Evolutionary conservation across 1,140 invertebrate genomes (phyloP), one percentile per base, ranked within the genome.

Genomic region (Popillia japonica): DNA sequence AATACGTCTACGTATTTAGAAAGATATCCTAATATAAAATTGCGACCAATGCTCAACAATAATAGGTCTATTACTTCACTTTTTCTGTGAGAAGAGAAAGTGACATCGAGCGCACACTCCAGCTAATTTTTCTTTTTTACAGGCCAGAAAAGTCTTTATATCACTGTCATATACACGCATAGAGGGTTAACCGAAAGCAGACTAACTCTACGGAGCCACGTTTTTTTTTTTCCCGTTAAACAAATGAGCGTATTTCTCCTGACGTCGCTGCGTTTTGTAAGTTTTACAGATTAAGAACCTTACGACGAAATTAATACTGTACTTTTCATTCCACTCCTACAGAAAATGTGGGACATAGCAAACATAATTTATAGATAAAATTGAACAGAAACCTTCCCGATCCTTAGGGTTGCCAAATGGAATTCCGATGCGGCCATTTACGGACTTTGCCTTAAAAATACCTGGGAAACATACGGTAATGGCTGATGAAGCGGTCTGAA

Each of bases 131-230:
- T 75, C 74, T 75, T 48, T 42, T 27, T n/a, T 75, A 55, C 40
- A 48, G 11, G 8, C 42, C 22, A 75, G 74, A 55, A 40, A 75
- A 42, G 40, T 75, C 74, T 23, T 42, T n/a, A n/a, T 48, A 42
- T 75, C 74, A 75, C 74, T 75, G 74, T 75, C 74, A 75, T 75
- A 75, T 23, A 75, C 74, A 75, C 74, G 74, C 48, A 75, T 4
- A 20, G 72, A 34, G 20, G 20, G 23, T 34, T 10, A 17, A 75
- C 40, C 23, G 74, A 48, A 23, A 20, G 44, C 17, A 17, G 34
- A 48, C n/a, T 7, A 14, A 34, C 34, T 40, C 72, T n/a, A 42
- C 23, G n/a, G 72, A 73, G 20, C n/a, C n/a, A 20, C 72, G 40
- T 14, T 14, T 40, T 73, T 73, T 73, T 73, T 42, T 73, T n/a